phyloP scores from a whole-genome alignment of 2,113 vertebrate genomes.

The Promerops cafer region DNA sequence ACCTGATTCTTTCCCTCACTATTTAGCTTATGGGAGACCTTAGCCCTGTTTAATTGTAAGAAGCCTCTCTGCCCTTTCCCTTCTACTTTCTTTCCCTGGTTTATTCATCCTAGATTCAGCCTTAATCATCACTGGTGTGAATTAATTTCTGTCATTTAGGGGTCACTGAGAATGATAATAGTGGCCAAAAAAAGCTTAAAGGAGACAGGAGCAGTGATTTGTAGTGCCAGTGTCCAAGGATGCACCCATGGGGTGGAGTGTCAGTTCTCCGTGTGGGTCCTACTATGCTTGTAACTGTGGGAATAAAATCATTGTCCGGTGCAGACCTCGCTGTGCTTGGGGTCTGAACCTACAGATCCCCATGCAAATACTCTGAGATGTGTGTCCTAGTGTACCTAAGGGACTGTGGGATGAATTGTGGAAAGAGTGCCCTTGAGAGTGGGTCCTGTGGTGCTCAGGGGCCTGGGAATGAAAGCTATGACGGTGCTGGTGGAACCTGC shows the following conservation, averaged over 20 bases:
- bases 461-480: not conserved
- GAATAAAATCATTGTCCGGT: not conserved
- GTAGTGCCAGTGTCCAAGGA: not conserved
- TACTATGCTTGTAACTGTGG: not conserved
- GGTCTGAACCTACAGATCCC: not conserved
- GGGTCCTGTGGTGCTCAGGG: not conserved
- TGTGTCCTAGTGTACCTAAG: not conserved
- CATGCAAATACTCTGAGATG: not conserved
- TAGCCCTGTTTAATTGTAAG: not conserved
- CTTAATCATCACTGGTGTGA: not conserved
- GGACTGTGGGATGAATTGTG: not conserved
- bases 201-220: not conserved
- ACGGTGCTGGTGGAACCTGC: not conserved
- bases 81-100: not conserved
- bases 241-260: not conserved
- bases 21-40: not conserved
- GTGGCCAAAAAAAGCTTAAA: not conserved
- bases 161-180: not conserved
- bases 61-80: not conserved
- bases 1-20: not conserved
- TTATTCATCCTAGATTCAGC: not conserved
- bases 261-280: not conserved
- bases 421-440: not conserved
- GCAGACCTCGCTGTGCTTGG: not conserved
- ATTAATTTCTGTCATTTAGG: not conserved